Percentiles rank a stretch among this genome's conserved stretches.
These are phyloP conservation scores for Callimorpha dominula DNA, from an alignment of 2,888 invertebrate genomes.

Conservation along the genomic window DNA sequence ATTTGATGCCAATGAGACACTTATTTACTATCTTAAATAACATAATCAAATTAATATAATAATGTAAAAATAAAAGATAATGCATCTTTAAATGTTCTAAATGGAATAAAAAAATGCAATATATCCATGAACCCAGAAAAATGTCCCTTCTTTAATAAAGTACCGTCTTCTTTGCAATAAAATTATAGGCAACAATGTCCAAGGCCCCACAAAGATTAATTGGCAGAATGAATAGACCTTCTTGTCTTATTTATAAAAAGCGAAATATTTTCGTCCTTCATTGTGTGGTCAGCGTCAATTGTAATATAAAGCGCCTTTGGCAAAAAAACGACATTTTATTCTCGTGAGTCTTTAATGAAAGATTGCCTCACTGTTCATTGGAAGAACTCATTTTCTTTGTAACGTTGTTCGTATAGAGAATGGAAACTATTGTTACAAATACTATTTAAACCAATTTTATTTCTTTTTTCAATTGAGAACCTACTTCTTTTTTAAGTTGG, in stretches of 20 bases:
- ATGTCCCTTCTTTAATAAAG: not conserved
- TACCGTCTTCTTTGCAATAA: not conserved
- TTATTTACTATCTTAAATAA: too few relatives aligned
- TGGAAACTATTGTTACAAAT: not conserved
- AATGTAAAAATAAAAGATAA: not conserved
- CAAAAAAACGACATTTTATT: conserved; percentile 22
- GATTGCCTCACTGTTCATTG: conserved; percentile 23
- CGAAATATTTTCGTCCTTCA: conserved; percentile 24
- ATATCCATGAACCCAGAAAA: not conserved
- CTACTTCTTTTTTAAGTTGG: not conserved
- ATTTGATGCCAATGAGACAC: too few relatives aligned
- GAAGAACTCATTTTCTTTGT: not conserved
- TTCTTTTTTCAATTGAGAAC: not conserved
- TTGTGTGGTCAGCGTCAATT: conserved; percentile 46
- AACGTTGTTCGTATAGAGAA: not conserved
- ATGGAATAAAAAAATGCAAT: not conserved
- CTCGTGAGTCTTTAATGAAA: conserved; percentile 27
- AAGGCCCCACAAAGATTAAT: conserved; percentile 51
- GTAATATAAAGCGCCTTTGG: conserved; percentile 33
- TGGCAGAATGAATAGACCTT: conserved; percentile 37
- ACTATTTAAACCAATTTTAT: not conserved
- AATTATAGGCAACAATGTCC: conserved; percentile 17
- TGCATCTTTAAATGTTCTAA: not conserved
- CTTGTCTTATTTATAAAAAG: conserved; percentile 46
- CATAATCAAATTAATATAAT: not conserved